These are phyloP conservation scores for Sphenodon punctatus DNA, from an alignment of 2,797 vertebrate species.

Conservation along the genomic window DNA sequence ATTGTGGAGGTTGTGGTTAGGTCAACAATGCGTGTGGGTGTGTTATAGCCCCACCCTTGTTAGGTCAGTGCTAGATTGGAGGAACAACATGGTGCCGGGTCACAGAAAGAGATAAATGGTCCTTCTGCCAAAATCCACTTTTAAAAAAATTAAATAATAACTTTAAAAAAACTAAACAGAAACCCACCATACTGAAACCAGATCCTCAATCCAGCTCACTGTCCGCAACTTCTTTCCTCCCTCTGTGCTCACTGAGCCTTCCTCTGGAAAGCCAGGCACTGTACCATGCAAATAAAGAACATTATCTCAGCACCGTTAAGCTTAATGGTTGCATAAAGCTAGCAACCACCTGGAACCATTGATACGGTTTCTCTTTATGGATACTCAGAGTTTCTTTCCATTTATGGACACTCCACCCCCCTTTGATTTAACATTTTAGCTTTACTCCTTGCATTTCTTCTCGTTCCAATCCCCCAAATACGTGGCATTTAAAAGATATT, in stretches of 20 bases:
- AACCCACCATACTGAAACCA: too few species aligned
- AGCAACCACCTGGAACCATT: conserved; percentile 44
- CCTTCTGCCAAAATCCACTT: neutral
- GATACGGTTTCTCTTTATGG: conserved; percentile 50
- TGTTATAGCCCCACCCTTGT: neutral
- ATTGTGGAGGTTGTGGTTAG: neutral
- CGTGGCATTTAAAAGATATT: conserved; percentile 18
- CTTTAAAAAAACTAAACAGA: too few species aligned
- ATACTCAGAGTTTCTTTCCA: neutral
- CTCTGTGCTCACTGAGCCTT: fast-evolving
- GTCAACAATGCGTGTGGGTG: neutral
- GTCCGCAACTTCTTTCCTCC: neutral
- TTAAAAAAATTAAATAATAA: neutral
- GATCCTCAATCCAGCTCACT: too few species aligned
- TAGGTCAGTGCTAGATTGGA: neutral
- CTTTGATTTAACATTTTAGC: neutral
- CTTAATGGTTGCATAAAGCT: conserved; percentile 38
- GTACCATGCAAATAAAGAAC: neutral
- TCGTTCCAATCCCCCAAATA: conserved; percentile 43
- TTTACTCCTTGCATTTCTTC: conserved; percentile 29
- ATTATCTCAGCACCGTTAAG: conserved; percentile 20
- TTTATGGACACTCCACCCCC: too few species aligned
- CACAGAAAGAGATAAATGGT: neutral
- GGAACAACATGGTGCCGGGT: neutral
- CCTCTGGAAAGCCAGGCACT: neutral